Evolutionary conservation across 2,113 vertebrate genomes (phyloP), one percentile per base, ranked within the genome.

Genomic region (Orthochromis malagaraziensis): DNA sequence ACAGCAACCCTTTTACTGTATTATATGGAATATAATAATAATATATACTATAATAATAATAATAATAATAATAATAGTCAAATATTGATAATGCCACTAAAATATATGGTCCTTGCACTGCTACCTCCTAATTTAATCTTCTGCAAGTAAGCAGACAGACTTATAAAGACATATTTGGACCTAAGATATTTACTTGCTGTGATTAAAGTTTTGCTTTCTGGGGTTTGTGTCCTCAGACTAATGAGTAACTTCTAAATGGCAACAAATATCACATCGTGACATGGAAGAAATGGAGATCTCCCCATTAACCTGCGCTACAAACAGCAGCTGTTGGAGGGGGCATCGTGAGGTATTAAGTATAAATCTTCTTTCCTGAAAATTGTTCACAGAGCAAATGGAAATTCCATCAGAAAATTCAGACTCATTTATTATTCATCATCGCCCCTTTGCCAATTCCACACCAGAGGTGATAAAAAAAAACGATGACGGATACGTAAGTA

Each of bases 401-500:
- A 96, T 96, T 95, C 93, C 94, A 94, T 95, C 94, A 96, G 94
- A 96, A 96, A 95, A 95, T 92, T 94, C 92, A 57, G 53, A 49
- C 87, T 93, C 89, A 96, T 96, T 93, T 95, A 96, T 96, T 96
- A 96, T 96, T 96, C 95, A 96, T 94, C 47, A 60, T 94, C 88
- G 84, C 89, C 88, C 57, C 79, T 82, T 88, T 83, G 21, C 92
- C 87, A 42, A 40, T 40, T 87, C 85, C 89, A 87, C 35, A 8
- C 83, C 79, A 70, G 87, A 90, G 92, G 93, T 94, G 93, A 93
- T 92, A 51, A 77, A 75, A 75, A 68, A 93, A 95, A 93, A 81
- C 13, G 83, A 83, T 7, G 87, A 85, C 17, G 38, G 93, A 94
- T 91, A 88, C 29, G 75, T 87, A 89, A 94, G 94, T 96, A 90